Evolutionary conservation across 2,888 invertebrate species (phyloP).

Genomic region (Lycophotia porphyrea): DNA sequence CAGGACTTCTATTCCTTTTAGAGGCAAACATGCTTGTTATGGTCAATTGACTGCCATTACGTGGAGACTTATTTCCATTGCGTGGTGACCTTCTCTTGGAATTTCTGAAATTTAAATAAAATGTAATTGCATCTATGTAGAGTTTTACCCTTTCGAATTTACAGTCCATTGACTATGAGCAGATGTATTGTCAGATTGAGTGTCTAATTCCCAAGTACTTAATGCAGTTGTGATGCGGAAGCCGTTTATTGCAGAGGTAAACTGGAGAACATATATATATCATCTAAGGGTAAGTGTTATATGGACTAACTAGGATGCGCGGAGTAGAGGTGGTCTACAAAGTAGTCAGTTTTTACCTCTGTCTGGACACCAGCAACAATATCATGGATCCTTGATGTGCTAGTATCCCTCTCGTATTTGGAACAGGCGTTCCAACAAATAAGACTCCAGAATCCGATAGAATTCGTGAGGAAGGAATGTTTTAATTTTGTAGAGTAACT

Average conservation of each 20-base stretch:
- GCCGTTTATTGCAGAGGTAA: background rate
- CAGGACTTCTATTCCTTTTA: slow-evolving; percentile 76
- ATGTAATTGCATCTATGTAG: background rate
- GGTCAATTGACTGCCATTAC: slow-evolving; percentile 69
- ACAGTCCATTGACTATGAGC: background rate
- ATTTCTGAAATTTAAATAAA: slow-evolving; percentile 61
- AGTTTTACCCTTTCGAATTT: background rate
- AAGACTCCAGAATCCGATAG: background rate
- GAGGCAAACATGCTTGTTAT: slow-evolving; percentile 76
- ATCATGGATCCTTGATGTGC: background rate
- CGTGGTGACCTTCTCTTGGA: slow-evolving; percentile 57
- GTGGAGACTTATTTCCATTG: slow-evolving; percentile 62
- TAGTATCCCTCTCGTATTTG: background rate
- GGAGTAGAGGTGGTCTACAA: background rate
- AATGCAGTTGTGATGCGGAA: background rate
- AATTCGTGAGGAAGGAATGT: background rate
- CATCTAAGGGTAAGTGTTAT: background rate
- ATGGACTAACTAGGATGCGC: background rate
- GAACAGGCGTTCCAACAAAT: background rate
- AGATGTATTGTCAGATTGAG: too few relatives aligned
- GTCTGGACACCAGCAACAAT: background rate
- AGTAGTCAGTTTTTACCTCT: background rate
- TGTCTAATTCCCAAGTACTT: background rate
- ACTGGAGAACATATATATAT: background rate
- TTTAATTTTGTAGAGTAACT: background rate